Conservation (phyloP, 2,797 vertebrate genomes). For the Macroramphosus scolopax region DNA sequence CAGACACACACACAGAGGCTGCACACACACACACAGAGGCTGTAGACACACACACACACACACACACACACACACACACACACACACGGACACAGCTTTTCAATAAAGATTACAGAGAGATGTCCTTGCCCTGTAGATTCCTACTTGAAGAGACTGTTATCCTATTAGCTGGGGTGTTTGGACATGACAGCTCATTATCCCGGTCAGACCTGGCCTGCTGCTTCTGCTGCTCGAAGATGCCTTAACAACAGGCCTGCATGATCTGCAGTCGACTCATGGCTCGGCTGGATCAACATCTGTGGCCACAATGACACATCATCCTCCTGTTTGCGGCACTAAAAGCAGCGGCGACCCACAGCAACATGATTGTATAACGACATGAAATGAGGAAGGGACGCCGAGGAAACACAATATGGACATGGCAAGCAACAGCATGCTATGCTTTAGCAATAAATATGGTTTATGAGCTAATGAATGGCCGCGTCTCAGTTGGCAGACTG, state of each 20-base stretch:
- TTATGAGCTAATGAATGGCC: constrained; percentile 39
- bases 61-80: neutral
- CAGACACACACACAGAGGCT: too few relatives aligned
- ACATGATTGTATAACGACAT: constrained; percentile 37
- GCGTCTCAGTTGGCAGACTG: constrained; percentile 39
- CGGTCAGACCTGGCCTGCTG: constrained; percentile 34
- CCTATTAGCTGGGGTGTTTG: constrained; percentile 21
- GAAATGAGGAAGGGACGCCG: constrained; percentile 16
- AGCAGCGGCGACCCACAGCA: constrained; percentile 22
- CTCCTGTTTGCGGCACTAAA: constrained; percentile 24
- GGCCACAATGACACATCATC: constrained; percentile 58
- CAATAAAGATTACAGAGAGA: constrained; percentile 5
- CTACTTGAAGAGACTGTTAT: constrained; percentile 14
- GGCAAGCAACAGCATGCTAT: constrained; percentile 9
- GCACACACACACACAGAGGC: too few relatives aligned
- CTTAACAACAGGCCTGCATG: constrained; percentile 49
- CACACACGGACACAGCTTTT: neutral
- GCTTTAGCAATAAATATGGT: constrained; percentile 18
- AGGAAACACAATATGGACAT: constrained; percentile 1
- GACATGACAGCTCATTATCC: constrained; percentile 48
- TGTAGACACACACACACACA: too few relatives aligned
- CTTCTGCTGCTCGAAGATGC: constrained; percentile 31
- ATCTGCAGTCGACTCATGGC: constrained; percentile 49
- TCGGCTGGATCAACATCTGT: constrained; percentile 56
- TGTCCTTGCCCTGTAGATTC: constrained; percentile 8